phyloP scores from a whole-genome alignment of 2,797 vertebrate genomes.

The Galagoides demidoff region DNA sequence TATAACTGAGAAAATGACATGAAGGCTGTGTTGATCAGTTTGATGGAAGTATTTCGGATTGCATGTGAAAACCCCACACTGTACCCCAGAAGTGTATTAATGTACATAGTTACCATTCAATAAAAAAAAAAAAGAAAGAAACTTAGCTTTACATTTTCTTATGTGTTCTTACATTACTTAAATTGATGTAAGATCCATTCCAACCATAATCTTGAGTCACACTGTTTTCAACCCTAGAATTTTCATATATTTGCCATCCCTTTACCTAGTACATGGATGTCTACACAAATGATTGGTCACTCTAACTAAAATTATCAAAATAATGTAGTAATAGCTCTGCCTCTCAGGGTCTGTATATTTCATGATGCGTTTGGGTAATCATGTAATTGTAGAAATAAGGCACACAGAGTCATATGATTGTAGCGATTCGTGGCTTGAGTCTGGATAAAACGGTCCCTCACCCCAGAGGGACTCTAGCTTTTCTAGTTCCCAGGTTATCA shows the following conservation, averaged over 20 bases:
- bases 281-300: background rate
- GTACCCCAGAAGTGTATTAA: no score
- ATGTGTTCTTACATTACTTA: background rate
- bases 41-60: no score
- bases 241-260: background rate
- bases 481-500: background rate
- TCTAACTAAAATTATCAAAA: constrained; percentile 27
- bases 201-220: background rate
- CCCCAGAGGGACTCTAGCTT: background rate
- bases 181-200: background rate
- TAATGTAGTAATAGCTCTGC: background rate
- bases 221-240: background rate
- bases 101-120: no score
- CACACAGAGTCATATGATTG: background rate
- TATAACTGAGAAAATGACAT: no score
- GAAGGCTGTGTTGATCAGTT: no score
- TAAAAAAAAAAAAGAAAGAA: no score
- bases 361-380: background rate
- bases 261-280: background rate
- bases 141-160: constrained; percentile 1
- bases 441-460: background rate
- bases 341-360: background rate
- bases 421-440: background rate
- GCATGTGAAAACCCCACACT: no score
- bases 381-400: background rate